Evolutionary conservation across 2,113 vertebrate species (phyloP).

Genomic region (Oncorhynchus tshawytscha): DNA sequence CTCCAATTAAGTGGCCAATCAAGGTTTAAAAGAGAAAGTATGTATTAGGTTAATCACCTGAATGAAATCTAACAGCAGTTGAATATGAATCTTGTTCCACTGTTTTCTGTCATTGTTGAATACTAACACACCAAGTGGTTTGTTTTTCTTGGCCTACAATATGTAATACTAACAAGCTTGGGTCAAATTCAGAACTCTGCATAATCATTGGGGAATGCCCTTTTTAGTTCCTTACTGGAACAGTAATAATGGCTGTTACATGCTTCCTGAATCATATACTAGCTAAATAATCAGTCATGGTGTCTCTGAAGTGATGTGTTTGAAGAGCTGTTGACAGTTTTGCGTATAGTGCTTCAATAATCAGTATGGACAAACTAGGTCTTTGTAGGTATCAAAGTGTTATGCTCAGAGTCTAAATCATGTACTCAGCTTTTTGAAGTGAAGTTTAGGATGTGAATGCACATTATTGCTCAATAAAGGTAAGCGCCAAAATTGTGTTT

Average conservation of each 20-base stretch:
- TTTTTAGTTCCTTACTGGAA: constrained; percentile 48
- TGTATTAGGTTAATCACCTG: not conserved
- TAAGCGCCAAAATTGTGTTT: not conserved
- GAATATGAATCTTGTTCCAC: constrained; percentile 4
- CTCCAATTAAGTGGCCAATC: not conserved
- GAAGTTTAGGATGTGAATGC: constrained; percentile 20
- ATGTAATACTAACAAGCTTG: constrained; percentile 19
- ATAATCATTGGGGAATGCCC: constrained; percentile 3
- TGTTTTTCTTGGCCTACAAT: constrained; percentile 29
- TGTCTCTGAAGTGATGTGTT: not conserved
- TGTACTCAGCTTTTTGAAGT: constrained; percentile 38
- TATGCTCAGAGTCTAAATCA: constrained; percentile 14
- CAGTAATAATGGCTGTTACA: constrained; percentile 10
- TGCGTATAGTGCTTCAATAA: constrained; percentile 3
- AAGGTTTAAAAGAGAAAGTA: not conserved
- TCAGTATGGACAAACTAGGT: not conserved
- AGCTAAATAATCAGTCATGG: constrained; percentile 27
- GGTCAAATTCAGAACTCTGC: constrained; percentile 16
- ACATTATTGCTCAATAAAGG: constrained; percentile 40
- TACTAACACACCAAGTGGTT: constrained; percentile 19
- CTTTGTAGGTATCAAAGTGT: constrained; percentile 2
- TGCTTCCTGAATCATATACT: constrained; percentile 25
- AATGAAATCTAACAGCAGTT: not conserved
- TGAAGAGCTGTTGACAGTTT: not conserved
- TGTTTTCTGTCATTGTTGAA: not conserved